phyloP scores from a whole-genome alignment of 2,797 vertebrate genomes.

The Sternarchorhynchus goeldii region DNA sequence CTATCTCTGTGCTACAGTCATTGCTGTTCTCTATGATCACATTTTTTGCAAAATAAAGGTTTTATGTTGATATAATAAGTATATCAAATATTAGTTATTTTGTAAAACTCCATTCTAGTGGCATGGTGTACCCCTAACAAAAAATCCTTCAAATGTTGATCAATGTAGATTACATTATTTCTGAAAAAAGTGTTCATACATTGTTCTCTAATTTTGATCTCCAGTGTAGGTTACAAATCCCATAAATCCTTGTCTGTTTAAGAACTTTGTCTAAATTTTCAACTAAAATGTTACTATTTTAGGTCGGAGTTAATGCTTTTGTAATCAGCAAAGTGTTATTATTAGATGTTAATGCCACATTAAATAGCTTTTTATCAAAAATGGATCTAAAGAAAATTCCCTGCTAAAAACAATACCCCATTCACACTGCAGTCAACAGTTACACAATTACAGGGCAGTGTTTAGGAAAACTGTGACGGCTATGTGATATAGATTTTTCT shows the following conservation, averaged over 20 bases:
- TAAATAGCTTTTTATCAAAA: slow-evolving; percentile 29
- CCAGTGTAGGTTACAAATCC: slow-evolving; percentile 1
- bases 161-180: too few species aligned
- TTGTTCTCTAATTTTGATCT: too few species aligned
- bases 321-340: slow-evolving; percentile 33
- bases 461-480: slow-evolving; percentile 11
- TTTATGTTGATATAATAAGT: too few species aligned
- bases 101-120: too few species aligned
- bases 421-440: slow-evolving; percentile 40
- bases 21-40: too few species aligned
- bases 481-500: neutral
- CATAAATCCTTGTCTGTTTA: slow-evolving; percentile 22
- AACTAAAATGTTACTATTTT: slow-evolving; percentile 32
- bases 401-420: slow-evolving; percentile 36
- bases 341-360: slow-evolving; percentile 35
- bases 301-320: slow-evolving; percentile 34
- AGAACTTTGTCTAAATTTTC: slow-evolving; percentile 28
- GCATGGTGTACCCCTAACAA: too few species aligned
- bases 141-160: too few species aligned
- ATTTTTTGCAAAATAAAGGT: too few species aligned
- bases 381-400: slow-evolving; percentile 41
- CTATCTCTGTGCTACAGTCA: too few species aligned
- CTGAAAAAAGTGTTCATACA: too few species aligned
- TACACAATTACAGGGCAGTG: slow-evolving; percentile 1
- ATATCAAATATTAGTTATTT: too few species aligned